Evolutionary conservation across 2,797 vertebrate species (phyloP), one percentile per base, ranked within the genome.

Genomic region (Sphaeramia orbicularis): DNA sequence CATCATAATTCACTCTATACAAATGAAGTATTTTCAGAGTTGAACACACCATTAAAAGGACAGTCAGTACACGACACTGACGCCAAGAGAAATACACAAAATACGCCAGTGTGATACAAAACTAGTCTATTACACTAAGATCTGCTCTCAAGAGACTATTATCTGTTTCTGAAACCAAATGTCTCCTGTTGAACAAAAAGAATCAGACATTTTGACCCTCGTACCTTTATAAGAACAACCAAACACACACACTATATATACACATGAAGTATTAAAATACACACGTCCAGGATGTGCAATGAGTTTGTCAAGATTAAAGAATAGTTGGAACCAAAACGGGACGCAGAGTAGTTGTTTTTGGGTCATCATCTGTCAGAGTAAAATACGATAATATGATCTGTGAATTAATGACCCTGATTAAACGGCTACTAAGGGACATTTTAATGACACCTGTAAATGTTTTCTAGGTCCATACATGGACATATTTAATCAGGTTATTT

Each of bases 251-350:
- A 55, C 54, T 65, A 15, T 65, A 75, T 84, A 15, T 84, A 80
- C 71, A 89, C 41, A 61, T 54, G 62, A 80, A 55, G 41, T 77
- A 75, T 24, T 76, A 81, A 80, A 75, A 73, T 55, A 53, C 9
- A 53, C 48, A 72, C 78, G 58, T 73, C 72, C 51, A 64, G 41
- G 36, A 53, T 70, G 63, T 86, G 77, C 73, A 64, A 58, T 27
- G 30, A 50, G 54, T 74, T 78, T 66, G 4, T 65, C 10, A 1
- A 38, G 24, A 51, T 75, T n/a, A 30, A 10, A 70, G 55, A 50
- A 47, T n/a, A n/a, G n/a, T n/a, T n/a, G n/a, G n/a, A n/a, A n/a
- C n/a, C n/a, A n/a, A n/a, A n/a, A n/a, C n/a, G n/a, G n/a, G n/a
- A n/a, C n/a, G n/a, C n/a, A n/a, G n/a, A n/a, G n/a, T n/a, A n/a